Percentiles rank a stretch among this genome's conserved stretches.
Conservation (phyloP, 2,888 invertebrate genomes). For the Sphaerophoria taeniata region DNA sequence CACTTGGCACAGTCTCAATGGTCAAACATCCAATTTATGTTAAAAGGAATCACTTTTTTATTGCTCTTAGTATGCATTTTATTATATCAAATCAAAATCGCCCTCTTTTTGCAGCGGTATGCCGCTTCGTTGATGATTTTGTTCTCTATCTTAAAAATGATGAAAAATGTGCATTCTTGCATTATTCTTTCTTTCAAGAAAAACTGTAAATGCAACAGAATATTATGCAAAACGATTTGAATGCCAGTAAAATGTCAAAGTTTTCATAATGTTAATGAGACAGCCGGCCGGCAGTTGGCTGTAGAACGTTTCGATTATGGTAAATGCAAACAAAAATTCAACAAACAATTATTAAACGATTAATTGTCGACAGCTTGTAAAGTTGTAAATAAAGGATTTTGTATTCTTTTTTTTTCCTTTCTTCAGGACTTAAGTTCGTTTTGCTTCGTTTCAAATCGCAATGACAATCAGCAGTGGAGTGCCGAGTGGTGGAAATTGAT, state of each 20-base stretch:
- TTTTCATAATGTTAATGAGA: slow-evolving; percentile 57
- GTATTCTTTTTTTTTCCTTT: too few relatives aligned
- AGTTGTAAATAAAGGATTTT: slow-evolving; percentile 57
- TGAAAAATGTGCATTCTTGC: background rate
- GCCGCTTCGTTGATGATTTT: slow-evolving; percentile 17
- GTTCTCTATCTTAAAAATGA: background rate
- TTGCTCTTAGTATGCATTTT: slow-evolving; percentile 26
- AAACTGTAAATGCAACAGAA: slow-evolving; percentile 44
- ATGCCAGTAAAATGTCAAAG: slow-evolving; percentile 53
- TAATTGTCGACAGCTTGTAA: slow-evolving; percentile 61
- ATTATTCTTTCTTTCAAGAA: background rate
- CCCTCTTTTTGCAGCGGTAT: slow-evolving; percentile 6
- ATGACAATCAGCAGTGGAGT: background rate
- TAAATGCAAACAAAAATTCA: background rate
- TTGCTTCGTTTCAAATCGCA: background rate
- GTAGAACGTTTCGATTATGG: background rate
- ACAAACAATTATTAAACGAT: slow-evolving; percentile 31
- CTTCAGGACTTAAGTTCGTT: slow-evolving; percentile 15
- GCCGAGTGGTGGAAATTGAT: background rate
- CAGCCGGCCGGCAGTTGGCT: slow-evolving; percentile 12
- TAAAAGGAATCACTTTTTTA: slow-evolving; percentile 38
- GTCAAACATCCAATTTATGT: slow-evolving; percentile 29
- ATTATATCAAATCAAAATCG: background rate
- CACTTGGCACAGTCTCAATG: background rate
- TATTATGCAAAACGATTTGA: slow-evolving; percentile 53